Evolutionary conservation across 1,140 invertebrate genomes (phyloP), one percentile per base, ranked within the genome.

Genomic region (Idris sp.): DNA sequence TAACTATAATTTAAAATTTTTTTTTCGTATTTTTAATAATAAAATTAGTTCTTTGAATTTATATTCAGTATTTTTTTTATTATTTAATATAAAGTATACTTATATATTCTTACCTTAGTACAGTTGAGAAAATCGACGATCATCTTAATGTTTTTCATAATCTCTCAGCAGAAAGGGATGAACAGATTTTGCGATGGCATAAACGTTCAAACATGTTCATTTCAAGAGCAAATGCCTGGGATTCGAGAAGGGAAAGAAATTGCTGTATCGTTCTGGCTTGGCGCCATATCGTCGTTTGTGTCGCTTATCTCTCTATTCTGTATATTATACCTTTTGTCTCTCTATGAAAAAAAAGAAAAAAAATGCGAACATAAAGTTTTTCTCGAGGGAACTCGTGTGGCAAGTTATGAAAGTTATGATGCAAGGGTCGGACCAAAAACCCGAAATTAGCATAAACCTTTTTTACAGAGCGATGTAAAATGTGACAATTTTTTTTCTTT

Each of bases 391-490:
- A 22, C 33, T 40, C 26, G 28, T 43, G 44, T 56, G 49, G 49
- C 35, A 35, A 58, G 13, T 61, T 69, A 56, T 51, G 62, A 40
- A 58, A 15, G 53, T 58, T 68, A 71, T 28, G 16, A 61, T 36
- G 22, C 19, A 22, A 38, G 54, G 51, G 62, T 36, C 51, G 26
- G 35, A 36, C 35, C 26, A 68, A 58, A 51, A 30, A 40, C n/a
- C 16, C 19, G 15, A 48, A 46, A 71, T 71, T 71, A 71, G 56
- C 67, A 71, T 71, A 71, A 71, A 71, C 40, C 67, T 71, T 71
- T 56, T 56, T 44, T 59, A 28, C 9, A 4, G 35, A 68, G 43
- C 7, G n/a, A 44, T 46, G 41, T 56, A 48, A 9, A 54, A 48
- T 11, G 41, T 40, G 51, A 67, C 26, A 41, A 36, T 22, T 67